These are phyloP conservation scores for Pheucticus melanocephalus DNA, from an alignment of 2,113 vertebrate genomes.

Conservation along the genomic window DNA sequence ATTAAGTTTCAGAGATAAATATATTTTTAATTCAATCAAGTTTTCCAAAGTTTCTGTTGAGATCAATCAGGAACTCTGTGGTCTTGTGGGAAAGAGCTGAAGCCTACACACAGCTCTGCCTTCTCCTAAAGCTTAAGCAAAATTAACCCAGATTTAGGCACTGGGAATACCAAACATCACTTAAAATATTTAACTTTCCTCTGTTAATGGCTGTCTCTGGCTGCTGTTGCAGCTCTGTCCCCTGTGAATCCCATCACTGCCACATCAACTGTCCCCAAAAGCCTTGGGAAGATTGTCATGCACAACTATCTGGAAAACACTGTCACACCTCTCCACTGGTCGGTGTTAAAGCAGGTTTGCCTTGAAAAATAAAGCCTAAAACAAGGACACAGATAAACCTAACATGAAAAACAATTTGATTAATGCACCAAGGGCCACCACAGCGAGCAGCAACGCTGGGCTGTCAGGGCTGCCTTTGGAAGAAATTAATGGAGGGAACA, in stretches of 20 bases:
- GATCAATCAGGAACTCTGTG: background rate
- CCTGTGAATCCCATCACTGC: background rate
- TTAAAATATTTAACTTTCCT: background rate
- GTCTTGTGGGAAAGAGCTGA: background rate
- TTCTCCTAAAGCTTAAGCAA: background rate
- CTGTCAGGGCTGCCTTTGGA: background rate
- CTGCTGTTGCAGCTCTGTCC: background rate
- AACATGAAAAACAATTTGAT: background rate
- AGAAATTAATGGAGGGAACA: background rate
- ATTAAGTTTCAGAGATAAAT: background rate
- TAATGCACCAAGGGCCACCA: background rate
- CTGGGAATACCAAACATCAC: background rate
- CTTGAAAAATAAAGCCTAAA: background rate
- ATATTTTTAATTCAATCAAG: background rate
- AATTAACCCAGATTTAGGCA: background rate
- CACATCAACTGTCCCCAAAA: background rate
- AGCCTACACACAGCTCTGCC: background rate
- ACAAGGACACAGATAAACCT: slow-evolving; percentile 20
- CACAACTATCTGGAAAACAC: background rate
- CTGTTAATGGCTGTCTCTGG: background rate
- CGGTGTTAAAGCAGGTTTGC: background rate
- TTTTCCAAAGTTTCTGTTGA: background rate
- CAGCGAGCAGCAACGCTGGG: background rate
- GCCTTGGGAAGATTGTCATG: background rate
- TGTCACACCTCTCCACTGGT: background rate